These are phyloP conservation scores for Microcebus ravelobensis DNA, from an alignment of 2,113 vertebrate genomes.

Conservation along the genomic window DNA sequence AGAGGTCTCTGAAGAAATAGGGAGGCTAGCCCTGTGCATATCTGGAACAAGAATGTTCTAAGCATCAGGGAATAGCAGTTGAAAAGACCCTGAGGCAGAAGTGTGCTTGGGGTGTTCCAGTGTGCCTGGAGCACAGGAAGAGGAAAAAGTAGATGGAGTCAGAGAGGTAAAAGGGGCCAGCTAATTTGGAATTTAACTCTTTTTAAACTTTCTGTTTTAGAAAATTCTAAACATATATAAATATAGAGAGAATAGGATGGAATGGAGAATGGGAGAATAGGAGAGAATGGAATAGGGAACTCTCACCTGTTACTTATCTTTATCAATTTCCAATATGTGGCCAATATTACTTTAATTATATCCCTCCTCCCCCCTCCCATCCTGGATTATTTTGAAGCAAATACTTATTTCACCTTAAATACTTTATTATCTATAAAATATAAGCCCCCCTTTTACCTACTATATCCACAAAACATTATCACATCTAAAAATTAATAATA, in stretches of 20 bases:
- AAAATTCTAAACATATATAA: neutral
- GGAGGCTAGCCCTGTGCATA: neutral
- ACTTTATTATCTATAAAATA: neutral
- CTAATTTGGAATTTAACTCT: neutral
- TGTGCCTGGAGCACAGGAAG: neutral
- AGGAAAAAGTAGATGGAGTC: neutral
- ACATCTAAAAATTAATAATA: neutral
- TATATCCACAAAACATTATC: neutral
- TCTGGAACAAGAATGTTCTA: neutral
- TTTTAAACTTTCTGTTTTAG: neutral
- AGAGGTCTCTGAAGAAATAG: neutral
- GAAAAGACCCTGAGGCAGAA: neutral
- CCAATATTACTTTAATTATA: neutral
- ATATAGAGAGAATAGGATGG: neutral
- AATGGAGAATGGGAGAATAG: neutral
- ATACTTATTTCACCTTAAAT: conserved; percentile 27
- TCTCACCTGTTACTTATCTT: neutral
- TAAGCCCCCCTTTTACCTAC: neutral
- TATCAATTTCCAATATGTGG: neutral
- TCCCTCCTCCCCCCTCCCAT: neutral
- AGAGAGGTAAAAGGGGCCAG: neutral
- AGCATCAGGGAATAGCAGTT: neutral
- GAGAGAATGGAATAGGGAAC: neutral
- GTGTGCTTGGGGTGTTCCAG: neutral
- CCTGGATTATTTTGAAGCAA: conserved; percentile 38